These are phyloP conservation scores for Rutilus rutilus DNA, from an alignment of 2,113 vertebrate species.

Conservation along the genomic window DNA sequence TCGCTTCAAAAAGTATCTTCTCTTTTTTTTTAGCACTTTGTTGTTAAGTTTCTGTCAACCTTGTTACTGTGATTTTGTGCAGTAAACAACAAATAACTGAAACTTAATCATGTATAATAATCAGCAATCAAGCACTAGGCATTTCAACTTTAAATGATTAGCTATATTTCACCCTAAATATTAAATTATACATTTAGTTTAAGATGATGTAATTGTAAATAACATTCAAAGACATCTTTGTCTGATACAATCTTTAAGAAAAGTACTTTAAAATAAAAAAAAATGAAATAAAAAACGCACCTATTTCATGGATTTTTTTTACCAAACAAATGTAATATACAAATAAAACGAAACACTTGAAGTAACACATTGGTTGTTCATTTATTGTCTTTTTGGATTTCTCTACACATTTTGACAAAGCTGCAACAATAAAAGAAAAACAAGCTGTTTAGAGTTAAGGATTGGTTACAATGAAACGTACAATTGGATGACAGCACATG, in stretches of 20 bases:
- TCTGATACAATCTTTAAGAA: neutral
- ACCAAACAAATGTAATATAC: neutral
- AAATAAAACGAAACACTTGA: neutral
- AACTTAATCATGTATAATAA: neutral
- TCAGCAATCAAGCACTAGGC: neutral
- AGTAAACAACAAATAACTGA: neutral
- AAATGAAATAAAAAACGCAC: neutral
- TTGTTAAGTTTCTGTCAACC: neutral
- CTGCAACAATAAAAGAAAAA: slow-evolving; percentile 28
- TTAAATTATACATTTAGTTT: no score
- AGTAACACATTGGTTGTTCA: neutral
- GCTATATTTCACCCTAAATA: neutral
- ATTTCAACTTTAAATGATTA: neutral
- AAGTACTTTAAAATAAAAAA: neutral
- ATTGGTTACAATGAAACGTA: neutral
- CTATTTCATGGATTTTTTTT: neutral
- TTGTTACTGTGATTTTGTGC: neutral
- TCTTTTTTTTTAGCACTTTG: neutral
- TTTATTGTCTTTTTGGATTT: slow-evolving; percentile 32
- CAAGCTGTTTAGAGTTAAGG: slow-evolving; percentile 16
- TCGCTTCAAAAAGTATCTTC: neutral
- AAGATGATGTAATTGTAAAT: neutral
- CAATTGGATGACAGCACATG: neutral
- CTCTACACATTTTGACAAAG: slow-evolving; percentile 19
- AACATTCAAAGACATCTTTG: neutral